Evolutionary conservation across 1,140 invertebrate species (phyloP).

Genomic region (Drosophila bipectinata): DNA sequence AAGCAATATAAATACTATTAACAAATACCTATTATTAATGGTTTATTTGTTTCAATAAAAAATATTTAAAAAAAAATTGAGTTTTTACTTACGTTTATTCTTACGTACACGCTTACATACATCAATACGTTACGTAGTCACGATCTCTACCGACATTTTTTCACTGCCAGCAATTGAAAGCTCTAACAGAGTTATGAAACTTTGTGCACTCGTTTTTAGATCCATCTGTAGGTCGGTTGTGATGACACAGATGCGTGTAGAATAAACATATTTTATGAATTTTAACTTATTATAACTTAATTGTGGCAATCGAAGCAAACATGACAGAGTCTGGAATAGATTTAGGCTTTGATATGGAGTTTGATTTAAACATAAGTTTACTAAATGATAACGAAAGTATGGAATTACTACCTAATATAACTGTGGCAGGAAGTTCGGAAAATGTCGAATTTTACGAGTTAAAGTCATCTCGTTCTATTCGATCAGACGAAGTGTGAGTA

Average conservation of each 20-base stretch:
- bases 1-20: no score
- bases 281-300: neutral
- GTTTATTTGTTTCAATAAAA: neutral
- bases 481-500: conserved; percentile 40
- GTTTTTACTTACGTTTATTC: neutral
- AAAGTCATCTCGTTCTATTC: conserved; percentile 36
- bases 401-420: conserved; percentile 32
- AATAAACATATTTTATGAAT: conserved; percentile 9
- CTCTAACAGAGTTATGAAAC: conserved; percentile 33
- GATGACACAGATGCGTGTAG: conserved; percentile 9
- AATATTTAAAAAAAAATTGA: neutral
- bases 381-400: conserved; percentile 38
- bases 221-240: neutral
- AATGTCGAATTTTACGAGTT: conserved; percentile 39
- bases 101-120: neutral
- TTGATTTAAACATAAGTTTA: conserved; percentile 36
- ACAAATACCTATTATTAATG: no score
- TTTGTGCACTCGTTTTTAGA: conserved; percentile 12
- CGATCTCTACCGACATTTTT: conserved; percentile 27
- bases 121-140: neutral
- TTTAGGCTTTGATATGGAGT: conserved; percentile 43
- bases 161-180: conserved; percentile 45
- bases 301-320: neutral
- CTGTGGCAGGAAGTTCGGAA: conserved; percentile 34
- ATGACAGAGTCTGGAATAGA: conserved; percentile 42